These are phyloP conservation scores for Oligia latruncula DNA, from an alignment of 2,888 invertebrate genomes.

Conservation along the genomic window DNA sequence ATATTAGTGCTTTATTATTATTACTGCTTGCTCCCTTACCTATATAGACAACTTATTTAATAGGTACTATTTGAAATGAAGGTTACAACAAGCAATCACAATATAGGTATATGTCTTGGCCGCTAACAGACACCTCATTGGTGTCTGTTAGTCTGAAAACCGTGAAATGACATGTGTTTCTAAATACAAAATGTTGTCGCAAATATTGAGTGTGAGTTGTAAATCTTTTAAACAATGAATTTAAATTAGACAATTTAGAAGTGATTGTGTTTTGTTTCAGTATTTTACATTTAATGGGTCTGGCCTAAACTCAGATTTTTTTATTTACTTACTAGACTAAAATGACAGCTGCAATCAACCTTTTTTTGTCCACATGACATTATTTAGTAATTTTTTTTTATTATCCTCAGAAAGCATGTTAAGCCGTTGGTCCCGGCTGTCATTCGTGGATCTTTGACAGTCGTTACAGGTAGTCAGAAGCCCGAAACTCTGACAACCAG, in stretches of 20 bases:
- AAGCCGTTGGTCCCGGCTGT: no score
- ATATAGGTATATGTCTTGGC: not conserved
- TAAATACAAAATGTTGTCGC: not conserved
- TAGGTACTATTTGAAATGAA: constrained; percentile 8
- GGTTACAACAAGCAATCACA: constrained; percentile 27
- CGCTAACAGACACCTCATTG: no score
- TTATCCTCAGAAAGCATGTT: no score
- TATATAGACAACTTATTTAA: not conserved
- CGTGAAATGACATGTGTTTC: constrained; percentile 9
- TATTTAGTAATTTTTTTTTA: no score
- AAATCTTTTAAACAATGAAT: not conserved
- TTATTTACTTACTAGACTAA: no score
- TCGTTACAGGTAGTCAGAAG: no score
- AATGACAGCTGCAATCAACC: no score
- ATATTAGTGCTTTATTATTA: not conserved
- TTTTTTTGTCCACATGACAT: no score
- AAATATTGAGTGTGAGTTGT: not conserved
- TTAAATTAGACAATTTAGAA: constrained; percentile 2
- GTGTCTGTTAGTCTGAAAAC: constrained; percentile 16
- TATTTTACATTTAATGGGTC: not conserved
- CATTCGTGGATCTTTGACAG: no score
- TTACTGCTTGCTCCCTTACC: not conserved
- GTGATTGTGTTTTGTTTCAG: not conserved
- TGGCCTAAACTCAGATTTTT: no score
- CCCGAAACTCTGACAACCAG: no score